Percentiles rank a stretch among this genome's conserved stretches.
Evolutionary conservation across 2,888 invertebrate genomes (phyloP).

Genomic region (Neuroscelio doddi): DNA sequence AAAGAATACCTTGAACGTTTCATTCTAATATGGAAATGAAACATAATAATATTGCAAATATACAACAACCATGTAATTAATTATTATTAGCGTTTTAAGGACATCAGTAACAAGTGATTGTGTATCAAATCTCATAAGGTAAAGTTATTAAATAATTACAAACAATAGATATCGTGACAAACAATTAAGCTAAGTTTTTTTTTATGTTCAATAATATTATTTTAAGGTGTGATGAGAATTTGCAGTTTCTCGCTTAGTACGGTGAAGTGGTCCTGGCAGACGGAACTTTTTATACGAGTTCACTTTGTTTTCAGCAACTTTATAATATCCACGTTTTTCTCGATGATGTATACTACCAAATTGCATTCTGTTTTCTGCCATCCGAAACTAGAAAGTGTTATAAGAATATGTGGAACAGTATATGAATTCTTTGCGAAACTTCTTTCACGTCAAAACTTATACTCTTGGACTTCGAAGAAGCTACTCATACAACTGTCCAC

Average conservation of each 20-base stretch:
- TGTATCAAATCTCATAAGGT: not conserved
- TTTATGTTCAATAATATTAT: not conserved
- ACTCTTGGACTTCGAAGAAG: constrained; percentile 8
- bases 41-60: too few species aligned
- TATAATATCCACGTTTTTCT: not conserved
- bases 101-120: too few species aligned
- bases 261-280: not conserved
- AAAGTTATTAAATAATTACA: not conserved
- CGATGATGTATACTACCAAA: not conserved
- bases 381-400: not conserved
- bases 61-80: too few species aligned
- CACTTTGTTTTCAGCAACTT: not conserved
- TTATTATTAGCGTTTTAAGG: too few species aligned
- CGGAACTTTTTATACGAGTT: not conserved
- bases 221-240: not conserved
- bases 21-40: too few species aligned
- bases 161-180: not conserved
- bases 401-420: not conserved
- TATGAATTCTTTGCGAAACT: not conserved
- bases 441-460: not conserved
- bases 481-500: not conserved
- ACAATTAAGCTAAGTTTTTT: not conserved
- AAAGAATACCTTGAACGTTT: too few species aligned
- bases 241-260: not conserved
- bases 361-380: not conserved